phyloP scores from a whole-genome alignment of 1,140 invertebrate genomes.

The Physella acuta region DNA sequence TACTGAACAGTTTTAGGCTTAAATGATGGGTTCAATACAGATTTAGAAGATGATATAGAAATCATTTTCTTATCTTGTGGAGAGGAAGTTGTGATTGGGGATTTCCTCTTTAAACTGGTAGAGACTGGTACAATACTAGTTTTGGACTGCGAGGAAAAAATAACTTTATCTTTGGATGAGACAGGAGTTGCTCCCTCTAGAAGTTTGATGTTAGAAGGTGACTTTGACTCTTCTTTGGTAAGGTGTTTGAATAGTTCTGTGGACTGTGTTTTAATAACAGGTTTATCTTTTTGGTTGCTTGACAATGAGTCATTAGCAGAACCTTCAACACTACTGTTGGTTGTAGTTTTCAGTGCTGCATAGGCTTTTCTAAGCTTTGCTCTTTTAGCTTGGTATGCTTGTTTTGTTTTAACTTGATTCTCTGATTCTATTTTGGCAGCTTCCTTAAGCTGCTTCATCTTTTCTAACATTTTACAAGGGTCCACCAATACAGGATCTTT shows the following conservation, averaged over 20 bases:
- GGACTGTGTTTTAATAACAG: not conserved
- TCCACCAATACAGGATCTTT: not conserved
- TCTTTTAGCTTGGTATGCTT: not conserved
- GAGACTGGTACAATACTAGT: not conserved
- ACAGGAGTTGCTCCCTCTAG: not conserved
- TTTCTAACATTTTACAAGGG: not conserved
- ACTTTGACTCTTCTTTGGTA: not conserved
- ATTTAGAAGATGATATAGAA: not conserved
- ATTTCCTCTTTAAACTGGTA: not conserved
- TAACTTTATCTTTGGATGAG: not conserved
- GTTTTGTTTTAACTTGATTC: not conserved
- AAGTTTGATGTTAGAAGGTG: not conserved
- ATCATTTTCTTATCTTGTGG: not conserved
- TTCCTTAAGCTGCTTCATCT: slow-evolving; percentile 13
- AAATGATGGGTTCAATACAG: not conserved
- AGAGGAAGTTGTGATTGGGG: not conserved
- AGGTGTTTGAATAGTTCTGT: slow-evolving; percentile 19
- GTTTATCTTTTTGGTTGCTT: not conserved
- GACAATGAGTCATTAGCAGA: not conserved
- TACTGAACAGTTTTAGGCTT: not conserved
- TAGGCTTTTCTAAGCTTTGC: not conserved
- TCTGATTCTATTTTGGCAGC: not conserved
- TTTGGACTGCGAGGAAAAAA: not conserved
- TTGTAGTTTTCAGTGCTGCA: no score
- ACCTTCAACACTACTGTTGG: not conserved